Percentiles rank a stretch among this genome's conserved stretches.
These are phyloP conservation scores for Agrilus mali DNA, from an alignment of 2,888 invertebrate genomes.

Conservation along the genomic window DNA sequence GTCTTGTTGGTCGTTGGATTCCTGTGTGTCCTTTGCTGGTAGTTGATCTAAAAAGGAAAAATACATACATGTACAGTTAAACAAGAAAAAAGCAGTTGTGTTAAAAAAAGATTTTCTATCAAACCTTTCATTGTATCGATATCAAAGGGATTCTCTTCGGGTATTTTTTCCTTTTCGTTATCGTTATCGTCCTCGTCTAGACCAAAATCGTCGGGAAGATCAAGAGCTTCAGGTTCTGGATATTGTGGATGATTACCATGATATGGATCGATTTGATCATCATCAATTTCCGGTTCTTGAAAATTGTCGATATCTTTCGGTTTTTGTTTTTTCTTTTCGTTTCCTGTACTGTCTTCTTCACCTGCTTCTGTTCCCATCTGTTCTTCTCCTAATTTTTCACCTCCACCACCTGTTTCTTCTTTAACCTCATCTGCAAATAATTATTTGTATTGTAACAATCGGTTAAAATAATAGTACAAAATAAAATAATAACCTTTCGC, in stretches of 20 bases:
- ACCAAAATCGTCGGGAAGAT: constrained; percentile 77
- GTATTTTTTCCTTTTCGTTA: constrained; percentile 47
- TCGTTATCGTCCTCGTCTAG: constrained; percentile 59
- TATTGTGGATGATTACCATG: constrained; percentile 66
- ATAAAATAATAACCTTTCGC: constrained; percentile 27
- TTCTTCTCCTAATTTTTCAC: constrained; percentile 20
- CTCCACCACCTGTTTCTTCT: constrained; percentile 30
- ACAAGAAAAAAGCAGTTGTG: constrained; percentile 1
- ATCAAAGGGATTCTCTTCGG: constrained; percentile 73
- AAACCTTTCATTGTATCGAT: constrained; percentile 62
- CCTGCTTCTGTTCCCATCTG: constrained; percentile 15
- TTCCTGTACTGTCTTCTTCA: constrained; percentile 41
- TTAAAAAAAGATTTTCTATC: neutral
- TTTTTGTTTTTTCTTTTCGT: constrained; percentile 40
- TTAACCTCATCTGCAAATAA: constrained; percentile 61
- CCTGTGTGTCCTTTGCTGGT: constrained; percentile 13
- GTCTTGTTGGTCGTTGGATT: constrained; percentile 23
- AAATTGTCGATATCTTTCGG: constrained; percentile 63
- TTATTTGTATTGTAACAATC: constrained; percentile 35
- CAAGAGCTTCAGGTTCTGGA: constrained; percentile 75
- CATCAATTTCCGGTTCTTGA: constrained; percentile 67
- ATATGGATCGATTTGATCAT: constrained; percentile 72
- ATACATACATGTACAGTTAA: constrained; percentile 3
- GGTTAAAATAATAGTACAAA: neutral
- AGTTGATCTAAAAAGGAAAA: constrained; percentile 17